Base-by-base conservation (phyloP, 1,140 invertebrate genomes). In the Zophobas morio region DNA sequence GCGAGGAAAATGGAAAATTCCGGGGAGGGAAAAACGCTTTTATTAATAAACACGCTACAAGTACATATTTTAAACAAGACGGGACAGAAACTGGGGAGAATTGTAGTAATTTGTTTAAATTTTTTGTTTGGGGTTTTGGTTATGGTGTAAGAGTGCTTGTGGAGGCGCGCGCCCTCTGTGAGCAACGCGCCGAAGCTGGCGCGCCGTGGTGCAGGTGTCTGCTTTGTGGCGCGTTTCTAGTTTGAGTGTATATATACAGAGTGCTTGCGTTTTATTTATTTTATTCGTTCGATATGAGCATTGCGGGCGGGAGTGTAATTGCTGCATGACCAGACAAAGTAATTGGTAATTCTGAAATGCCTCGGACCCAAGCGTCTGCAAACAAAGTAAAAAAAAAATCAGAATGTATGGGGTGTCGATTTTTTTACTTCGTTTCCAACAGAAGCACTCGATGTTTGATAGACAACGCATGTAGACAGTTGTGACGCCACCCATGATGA, bases 401-500 rank as follows among this genome's bases (percentile, higher is more conserved):
- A 20, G 20, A 20, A 20, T 20, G 20, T 20, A 20, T 20, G 20
- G 20, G 20, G 20, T 20, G 20, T 20, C 20, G 20, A 20, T 20
- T 20, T 20, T 51, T 20, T 51, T 88, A 74, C 86, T 86, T 42
- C 87, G 86, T 79, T 90, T 87, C 70, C 86, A 89, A 79, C 89
- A 91, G 77, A 87, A 91, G 77, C 90, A 91, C 81, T 92, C 90
- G 1, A 90, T 89, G 78, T 88, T 90, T 81, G 86, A 90, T 2
- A 91, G 78, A 1, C 90, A 89, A 71, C 88, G 86, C 90, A 90
- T 90, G 81, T 90, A 89, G 70, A 88, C 87, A 1, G 90, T 91
- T 1, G 89, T 91, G 8, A 91, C 88, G 4, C 90, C 90, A 46
- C 90, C 91, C 73, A 91, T 89, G 36, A 91, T 89, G 46, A 91